Evolutionary conservation across 92 coral and sea anemone genomes (phyloP), one percentile per base, ranked within the genome.

Genomic region (Phenganax subtilis): DNA sequence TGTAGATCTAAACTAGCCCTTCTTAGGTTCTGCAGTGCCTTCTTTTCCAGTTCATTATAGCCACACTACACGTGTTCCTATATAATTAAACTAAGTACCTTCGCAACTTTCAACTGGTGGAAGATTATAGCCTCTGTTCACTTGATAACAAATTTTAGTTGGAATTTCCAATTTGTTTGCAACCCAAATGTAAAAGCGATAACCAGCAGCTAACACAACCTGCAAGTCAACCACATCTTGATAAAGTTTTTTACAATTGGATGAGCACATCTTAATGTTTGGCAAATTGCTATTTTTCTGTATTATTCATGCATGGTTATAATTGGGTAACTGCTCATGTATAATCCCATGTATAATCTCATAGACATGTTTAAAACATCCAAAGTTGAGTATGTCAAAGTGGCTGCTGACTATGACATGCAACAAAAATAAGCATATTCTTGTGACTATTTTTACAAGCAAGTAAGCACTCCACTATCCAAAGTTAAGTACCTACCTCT

Each of bases 81-180:
- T 1, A 44, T 12, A n/a, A 47, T 30, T 28, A 27, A 44, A 55
- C 20, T 10, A 8, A 80, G 60, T 81, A 92, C 98, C 98, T 89
- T 93, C 98, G 87, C 98, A 93, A 87, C 98, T 93, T 80, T 92
- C 87, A 52, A 93, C 97, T 20, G 98, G 98, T 4, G 98, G 98
- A 31, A 82, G 97, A 31, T 93, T 85, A 61, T 90, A 90, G 55
- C 98, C 98, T 82, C 98, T 91, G 85, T 93, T 93, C 37, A 93
- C 98, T 64, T 93, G 91, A 81, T 93, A 93, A 81, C 98, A 93
- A 6, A 87, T 86, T 85, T 92, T 93, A 72, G 98, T 90, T 80
- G 90, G 90, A 71, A 90, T 88, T 37, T 94, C 80, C 61, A 92
- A 81, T 57, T 72, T 77, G 10, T 76, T 75, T 15, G 97, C 94